Percentiles rank a stretch among this genome's conserved stretches.
phyloP scores from a whole-genome alignment of 1,140 invertebrate species.

The Proctacanthus coquilletti region DNA sequence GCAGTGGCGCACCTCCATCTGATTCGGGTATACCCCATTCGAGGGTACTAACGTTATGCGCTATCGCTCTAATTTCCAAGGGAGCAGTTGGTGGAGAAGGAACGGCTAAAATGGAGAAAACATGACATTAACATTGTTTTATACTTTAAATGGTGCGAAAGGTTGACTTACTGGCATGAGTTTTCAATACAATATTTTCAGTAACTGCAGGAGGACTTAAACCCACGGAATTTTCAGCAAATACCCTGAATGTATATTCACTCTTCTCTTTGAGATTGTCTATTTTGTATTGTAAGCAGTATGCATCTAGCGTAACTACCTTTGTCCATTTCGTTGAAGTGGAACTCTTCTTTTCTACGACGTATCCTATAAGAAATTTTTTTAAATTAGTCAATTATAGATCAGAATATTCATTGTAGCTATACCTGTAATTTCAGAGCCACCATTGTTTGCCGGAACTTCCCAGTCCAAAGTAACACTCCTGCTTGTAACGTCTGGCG shows the following conservation, averaged over 20 bases:
- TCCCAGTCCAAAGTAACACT: conserved; percentile 78
- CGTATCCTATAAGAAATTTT: conserved; percentile 57
- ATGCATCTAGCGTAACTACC: conserved; percentile 67
- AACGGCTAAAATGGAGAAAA: conserved; percentile 43
- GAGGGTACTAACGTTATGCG: conserved; percentile 68
- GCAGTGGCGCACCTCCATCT: conserved; percentile 81
- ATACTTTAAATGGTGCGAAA: neutral
- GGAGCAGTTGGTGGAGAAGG: conserved; percentile 81
- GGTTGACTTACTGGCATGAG: conserved; percentile 76
- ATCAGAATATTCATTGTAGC: conserved; percentile 9
- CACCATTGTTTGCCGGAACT: conserved; percentile 68
- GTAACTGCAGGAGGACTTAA: conserved; percentile 63
- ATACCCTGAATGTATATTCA: conserved; percentile 80
- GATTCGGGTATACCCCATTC: conserved; percentile 88
- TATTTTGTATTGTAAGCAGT: conserved; percentile 57
- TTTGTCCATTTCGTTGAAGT: conserved; percentile 73
- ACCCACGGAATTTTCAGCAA: conserved; percentile 81
- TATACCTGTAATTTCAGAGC: conserved; percentile 71
- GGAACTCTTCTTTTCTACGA: conserved; percentile 77
- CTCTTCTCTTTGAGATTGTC: conserved; percentile 79
- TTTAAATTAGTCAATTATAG: no score
- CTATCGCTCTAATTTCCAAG: conserved; percentile 65
- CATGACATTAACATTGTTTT: neutral
- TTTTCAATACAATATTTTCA: conserved; percentile 70
- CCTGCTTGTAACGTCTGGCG: conserved; percentile 65